Evolutionary conservation across 2,797 vertebrate genomes (phyloP).

Genomic region (Neoniphon sammara): DNA sequence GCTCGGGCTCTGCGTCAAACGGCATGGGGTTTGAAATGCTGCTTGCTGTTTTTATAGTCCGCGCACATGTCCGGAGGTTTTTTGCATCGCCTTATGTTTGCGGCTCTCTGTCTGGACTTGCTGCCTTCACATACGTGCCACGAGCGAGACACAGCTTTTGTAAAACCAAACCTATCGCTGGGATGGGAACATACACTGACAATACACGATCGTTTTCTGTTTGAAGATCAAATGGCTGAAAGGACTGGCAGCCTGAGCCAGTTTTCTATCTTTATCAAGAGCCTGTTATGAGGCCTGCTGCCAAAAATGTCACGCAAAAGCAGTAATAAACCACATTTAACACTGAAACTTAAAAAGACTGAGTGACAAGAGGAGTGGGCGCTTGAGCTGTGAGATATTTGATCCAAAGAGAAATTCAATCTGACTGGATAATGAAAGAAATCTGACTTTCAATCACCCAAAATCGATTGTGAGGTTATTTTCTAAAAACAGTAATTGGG

Average conservation of each 20-base stretch:
- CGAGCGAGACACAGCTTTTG: constrained; percentile 48
- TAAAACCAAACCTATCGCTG: constrained; percentile 54
- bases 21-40: constrained; percentile 43
- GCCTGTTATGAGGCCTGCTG: constrained; percentile 51
- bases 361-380: constrained; percentile 5
- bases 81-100: constrained; percentile 12
- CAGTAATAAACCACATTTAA: constrained; percentile 46
- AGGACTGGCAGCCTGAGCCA: constrained; percentile 24
- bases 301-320: constrained; percentile 31
- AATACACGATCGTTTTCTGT: too few species aligned
- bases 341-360: constrained; percentile 30
- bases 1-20: constrained; percentile 49
- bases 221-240: constrained; percentile 68
- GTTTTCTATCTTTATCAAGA: constrained; percentile 56
- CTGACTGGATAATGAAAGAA: constrained; percentile 11
- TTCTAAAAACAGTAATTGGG: too few species aligned
- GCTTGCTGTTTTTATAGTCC: constrained; percentile 42
- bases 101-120: constrained; percentile 32
- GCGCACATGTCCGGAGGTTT: constrained; percentile 45
- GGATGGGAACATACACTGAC: too few species aligned
- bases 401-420: constrained; percentile 29
- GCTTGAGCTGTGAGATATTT: background rate
- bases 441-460: constrained; percentile 11
- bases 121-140: constrained; percentile 49
- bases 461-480: constrained; percentile 8